Base-by-base conservation (phyloP, 2,113 vertebrate species). In the Myodes glareolus region DNA sequence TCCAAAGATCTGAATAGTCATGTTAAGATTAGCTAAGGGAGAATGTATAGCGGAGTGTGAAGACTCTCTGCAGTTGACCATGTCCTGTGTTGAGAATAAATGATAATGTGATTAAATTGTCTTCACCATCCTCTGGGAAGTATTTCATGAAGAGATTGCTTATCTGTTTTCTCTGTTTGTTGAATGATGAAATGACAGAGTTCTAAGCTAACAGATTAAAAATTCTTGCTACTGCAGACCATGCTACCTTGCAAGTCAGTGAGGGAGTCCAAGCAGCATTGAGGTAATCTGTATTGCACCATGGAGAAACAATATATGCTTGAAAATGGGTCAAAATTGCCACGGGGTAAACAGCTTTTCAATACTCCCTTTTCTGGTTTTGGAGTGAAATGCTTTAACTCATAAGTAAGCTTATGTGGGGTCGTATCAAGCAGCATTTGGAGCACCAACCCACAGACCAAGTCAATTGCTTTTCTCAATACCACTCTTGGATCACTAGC, bases 191-290 rank as follows among this genome's bases (percentile, higher is more conserved):
- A 80, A 73, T n/a, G 36, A 42, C 29, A 84, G 39, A 39, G 0
- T 29, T 89, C 11, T 29, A 21, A 76, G 8, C 14, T 63, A 23
- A 19, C 39, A 5, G 27, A 29, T 1, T 17, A 80, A n/a, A 29
- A 9, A 36, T 7, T 47, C 7, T 0, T 3, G 0, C 58, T 58
- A 13, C 25, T 39, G 21, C 27, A 72, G 8, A 8, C 45, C 50
- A 5, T 13, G 55, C 2, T 39, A 4, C 31, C n/a, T 21, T 65
- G 19, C 5, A 50, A 52, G 55, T 68, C 63, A 45, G 9, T 13
- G 36, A 75, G 6, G 31, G 33, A 90, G 61, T 72, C 14, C 33
- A 61, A 73, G 33, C 29, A 81, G 27, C 39, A 5, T 8, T 6
- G 1, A 21, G 17, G 0, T 68, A 84, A 75, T 1, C 33, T 68